Evolutionary conservation across 2,888 invertebrate species (phyloP), one percentile per base, ranked within the genome.

Genomic region (Thelaira solivaga): DNA sequence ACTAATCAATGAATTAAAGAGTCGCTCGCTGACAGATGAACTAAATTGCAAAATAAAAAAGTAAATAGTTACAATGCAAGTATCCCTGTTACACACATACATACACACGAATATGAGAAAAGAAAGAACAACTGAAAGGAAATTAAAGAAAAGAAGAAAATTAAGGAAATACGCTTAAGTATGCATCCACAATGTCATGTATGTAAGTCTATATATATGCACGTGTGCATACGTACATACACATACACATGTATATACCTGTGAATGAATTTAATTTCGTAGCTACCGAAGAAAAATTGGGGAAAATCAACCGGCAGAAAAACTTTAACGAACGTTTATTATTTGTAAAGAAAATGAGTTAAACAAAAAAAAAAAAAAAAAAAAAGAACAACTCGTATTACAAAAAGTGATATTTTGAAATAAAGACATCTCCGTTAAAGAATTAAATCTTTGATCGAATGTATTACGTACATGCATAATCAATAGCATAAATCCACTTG

Each of bases 1-100:
- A 84, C 85, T 86, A 86, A 86, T 86, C 86, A 86, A 86, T 87
- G 87, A 87, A 87, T 86, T 86, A 86, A 86, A 86, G 47, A 47
- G 84, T 81, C 45, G 53, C 79, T 36, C 39, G 34, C 64, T 59
- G 55, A 45, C 31, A 62, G 39, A 53, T 29, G n/a, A n/a, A n/a
- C n/a, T n/a, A n/a, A n/a, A n/a, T n/a, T n/a, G n/a, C n/a, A n/a
- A n/a, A n/a, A n/a, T n/a, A n/a, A n/a, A n/a, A n/a, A n/a, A n/a
- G n/a, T n/a, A n/a, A n/a, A n/a, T n/a, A n/a, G n/a, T n/a, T n/a
- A n/a, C n/a, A n/a, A n/a, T n/a, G n/a, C n/a, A n/a, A n/a, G n/a
- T n/a, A n/a, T n/a, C n/a, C n/a, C n/a, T n/a, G n/a, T n/a, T n/a
- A n/a, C n/a, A n/a, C n/a, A n/a, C n/a, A n/a, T n/a, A n/a, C n/a